phyloP scores from a whole-genome alignment of 2,888 invertebrate species.

The Meteorus colon region DNA sequence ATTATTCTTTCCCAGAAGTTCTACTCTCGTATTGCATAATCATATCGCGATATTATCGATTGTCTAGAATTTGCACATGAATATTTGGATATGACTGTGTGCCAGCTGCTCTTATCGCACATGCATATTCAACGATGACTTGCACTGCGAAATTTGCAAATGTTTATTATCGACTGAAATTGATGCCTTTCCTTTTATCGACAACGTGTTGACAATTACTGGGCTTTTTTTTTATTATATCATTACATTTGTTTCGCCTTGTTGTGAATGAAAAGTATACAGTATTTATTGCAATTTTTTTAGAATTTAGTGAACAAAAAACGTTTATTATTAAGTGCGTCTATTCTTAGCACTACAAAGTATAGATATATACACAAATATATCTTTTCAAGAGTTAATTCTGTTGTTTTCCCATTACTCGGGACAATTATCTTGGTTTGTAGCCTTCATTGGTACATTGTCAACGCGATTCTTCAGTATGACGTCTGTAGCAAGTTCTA shows the following conservation, averaged over 20 bases:
- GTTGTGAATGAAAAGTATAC: no score
- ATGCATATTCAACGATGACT: not conserved
- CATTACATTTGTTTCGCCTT: no score
- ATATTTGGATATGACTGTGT: not conserved
- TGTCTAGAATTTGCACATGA: not conserved
- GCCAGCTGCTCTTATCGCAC: not conserved
- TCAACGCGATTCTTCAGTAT: not conserved
- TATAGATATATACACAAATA: no score
- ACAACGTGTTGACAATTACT: no score
- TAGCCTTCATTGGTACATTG: not conserved
- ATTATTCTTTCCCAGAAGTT: not conserved
- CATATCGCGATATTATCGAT: not conserved
- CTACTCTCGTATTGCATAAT: not conserved
- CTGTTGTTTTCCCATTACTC: not conserved
- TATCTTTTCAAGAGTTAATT: not conserved
- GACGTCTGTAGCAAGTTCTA: not conserved
- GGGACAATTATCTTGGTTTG: constrained; percentile 12
- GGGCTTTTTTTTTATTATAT: no score
- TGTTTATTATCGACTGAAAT: no score
- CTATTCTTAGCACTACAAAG: not conserved
- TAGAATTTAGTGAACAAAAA: no score
- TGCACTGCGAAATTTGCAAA: no score
- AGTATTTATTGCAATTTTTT: no score
- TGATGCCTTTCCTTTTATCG: no score
- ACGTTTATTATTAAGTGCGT: not conserved